Conservation (phyloP, 1,140 invertebrate genomes). For the Lordiphosa collinella region DNA sequence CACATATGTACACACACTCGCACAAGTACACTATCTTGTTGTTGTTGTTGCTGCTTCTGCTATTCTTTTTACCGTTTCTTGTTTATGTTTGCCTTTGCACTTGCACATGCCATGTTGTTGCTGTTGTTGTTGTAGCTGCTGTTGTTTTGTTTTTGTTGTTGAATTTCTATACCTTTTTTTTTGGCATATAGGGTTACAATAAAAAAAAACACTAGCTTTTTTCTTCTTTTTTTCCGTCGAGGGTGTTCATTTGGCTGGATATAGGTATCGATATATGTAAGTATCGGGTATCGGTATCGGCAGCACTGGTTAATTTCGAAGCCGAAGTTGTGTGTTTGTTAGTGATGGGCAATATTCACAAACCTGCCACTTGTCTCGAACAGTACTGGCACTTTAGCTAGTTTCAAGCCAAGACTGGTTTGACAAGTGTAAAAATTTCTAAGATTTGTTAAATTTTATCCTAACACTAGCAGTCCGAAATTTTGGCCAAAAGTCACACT, state of each 20-base stretch:
- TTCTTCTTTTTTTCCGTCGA: conserved; percentile 55
- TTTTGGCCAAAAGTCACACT: too few relatives aligned
- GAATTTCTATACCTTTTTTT: conserved; percentile 64
- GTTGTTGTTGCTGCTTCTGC: conserved; percentile 26
- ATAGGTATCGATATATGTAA: too few relatives aligned
- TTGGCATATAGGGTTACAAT: conserved; percentile 54
- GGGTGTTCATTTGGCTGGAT: too few relatives aligned
- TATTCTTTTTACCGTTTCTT: conserved; percentile 38
- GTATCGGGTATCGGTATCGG: too few relatives aligned
- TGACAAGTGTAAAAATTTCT: too few relatives aligned
- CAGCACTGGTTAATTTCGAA: too few relatives aligned
- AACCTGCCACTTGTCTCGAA: not conserved
- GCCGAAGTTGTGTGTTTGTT: conserved; percentile 51
- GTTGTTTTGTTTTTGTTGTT: conserved; percentile 49
- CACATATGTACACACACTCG: conserved; percentile 8
- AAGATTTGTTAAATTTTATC: too few relatives aligned
- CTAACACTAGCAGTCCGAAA: too few relatives aligned
- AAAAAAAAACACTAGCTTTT: conserved; percentile 39
- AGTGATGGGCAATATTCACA: conserved; percentile 51
- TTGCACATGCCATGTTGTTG: conserved; percentile 54
- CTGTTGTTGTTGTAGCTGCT: conserved; percentile 50
- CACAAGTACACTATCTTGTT: conserved; percentile 22
- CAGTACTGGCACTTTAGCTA: conserved; percentile 12
- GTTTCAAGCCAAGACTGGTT: too few relatives aligned
- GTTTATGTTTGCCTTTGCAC: conserved; percentile 71